These are phyloP conservation scores for Gambusia affinis DNA, from an alignment of 2,113 vertebrate genomes.

Conservation along the genomic window DNA sequence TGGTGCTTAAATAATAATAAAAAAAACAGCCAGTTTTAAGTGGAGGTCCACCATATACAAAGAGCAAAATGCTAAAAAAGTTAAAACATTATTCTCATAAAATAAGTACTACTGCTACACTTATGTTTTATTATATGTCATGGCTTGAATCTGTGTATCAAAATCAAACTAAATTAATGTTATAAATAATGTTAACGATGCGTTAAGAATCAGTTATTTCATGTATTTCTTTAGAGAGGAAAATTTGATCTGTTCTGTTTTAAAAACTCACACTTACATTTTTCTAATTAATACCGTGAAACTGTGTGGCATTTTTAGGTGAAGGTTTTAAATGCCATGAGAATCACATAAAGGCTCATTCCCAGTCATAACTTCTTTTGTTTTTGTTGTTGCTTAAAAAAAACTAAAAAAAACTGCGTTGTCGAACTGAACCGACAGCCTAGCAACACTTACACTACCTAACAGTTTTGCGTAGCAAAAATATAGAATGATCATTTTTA, in stretches of 20 bases:
- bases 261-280: not conserved
- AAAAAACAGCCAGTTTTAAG: no score
- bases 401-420: not conserved
- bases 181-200: no score
- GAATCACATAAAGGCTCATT: not conserved
- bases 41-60: no score
- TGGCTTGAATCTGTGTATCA: no score
- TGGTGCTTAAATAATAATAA: no score
- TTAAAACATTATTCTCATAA: not conserved
- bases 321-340: not conserved
- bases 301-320: not conserved
- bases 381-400: no score
- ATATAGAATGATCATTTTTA: not conserved
- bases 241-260: not conserved
- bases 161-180: no score
- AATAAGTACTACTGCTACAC: not conserved
- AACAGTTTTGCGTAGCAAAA: not conserved
- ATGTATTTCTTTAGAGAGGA: no score
- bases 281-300: not conserved
- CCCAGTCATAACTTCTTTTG: no score
- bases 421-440: not conserved
- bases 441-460: not conserved
- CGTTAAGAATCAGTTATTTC: no score
- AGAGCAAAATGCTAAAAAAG: not conserved
- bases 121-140: not conserved